Percentiles rank a stretch among this genome's conserved stretches.
phyloP scores from a whole-genome alignment of 2,797 vertebrate species.

The Trachops cirrhosus region DNA sequence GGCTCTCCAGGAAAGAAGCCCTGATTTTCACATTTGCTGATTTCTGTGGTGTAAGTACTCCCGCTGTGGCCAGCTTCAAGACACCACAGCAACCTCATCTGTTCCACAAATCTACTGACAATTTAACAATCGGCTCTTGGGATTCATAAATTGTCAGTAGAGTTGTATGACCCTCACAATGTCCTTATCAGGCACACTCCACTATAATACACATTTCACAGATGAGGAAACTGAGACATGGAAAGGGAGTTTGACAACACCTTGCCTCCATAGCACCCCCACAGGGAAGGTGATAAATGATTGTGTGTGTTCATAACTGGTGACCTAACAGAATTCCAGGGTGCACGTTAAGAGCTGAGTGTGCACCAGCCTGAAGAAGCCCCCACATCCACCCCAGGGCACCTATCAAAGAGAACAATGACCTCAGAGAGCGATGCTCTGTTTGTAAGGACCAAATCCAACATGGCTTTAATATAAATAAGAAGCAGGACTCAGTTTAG shows the following conservation, averaged over 20 bases:
- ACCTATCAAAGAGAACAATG: background rate
- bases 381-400: fast-evolving
- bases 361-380: background rate
- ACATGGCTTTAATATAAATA: background rate
- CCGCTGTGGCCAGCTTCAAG: background rate
- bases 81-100: background rate
- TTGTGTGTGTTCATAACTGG: background rate
- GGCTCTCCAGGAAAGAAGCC: background rate
- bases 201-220: background rate
- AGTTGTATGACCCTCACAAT: no score
- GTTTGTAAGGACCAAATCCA: background rate
- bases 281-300: background rate
- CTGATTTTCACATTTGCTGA: background rate
- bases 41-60: background rate
- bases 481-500: background rate
- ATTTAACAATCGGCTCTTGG: background rate
- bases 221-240: background rate
- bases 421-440: background rate
- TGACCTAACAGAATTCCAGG: background rate
- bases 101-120: background rate
- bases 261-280: fast-evolving
- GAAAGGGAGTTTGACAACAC: background rate
- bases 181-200: no score
- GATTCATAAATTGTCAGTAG: no score
- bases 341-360: background rate